A percentile compares a stretch with the other conserved stretches of the same genome.
Conservation (phyloP, 92 coral and sea anemone species). For the Palythoa heliodiscus region DNA sequence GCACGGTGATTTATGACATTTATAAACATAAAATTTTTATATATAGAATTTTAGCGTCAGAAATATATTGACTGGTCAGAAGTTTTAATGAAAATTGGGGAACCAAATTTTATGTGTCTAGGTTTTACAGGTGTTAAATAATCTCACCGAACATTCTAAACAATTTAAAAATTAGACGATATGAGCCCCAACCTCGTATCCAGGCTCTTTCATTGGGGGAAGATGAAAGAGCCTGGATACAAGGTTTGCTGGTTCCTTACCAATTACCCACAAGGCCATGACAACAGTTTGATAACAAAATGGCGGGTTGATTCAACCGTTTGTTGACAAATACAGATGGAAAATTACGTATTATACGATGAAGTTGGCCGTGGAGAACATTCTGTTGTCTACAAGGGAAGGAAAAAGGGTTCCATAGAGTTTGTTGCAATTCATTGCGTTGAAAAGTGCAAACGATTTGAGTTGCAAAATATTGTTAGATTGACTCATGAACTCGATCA, state of each 20-base stretch:
- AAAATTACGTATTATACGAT: slow-evolving; percentile 95
- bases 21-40: neutral
- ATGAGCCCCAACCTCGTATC: too few relatives aligned
- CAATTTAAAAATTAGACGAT: too few relatives aligned
- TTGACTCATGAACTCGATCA: slow-evolving; percentile 95
- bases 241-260: neutral
- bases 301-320: slow-evolving; percentile 31
- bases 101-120: too few relatives aligned
- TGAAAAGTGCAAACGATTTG: slow-evolving; percentile 91
- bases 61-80: neutral
- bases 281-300: slow-evolving; percentile 13
- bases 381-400: slow-evolving; percentile 96
- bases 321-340: slow-evolving; percentile 60
- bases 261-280: slow-evolving; percentile 31
- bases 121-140: too few relatives aligned
- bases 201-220: too few relatives aligned
- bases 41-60: too few relatives aligned
- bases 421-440: slow-evolving; percentile 98
- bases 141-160: too few relatives aligned
- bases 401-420: slow-evolving; percentile 95
- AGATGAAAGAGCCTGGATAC: too few relatives aligned
- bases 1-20: neutral
- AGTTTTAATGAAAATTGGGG: too few relatives aligned
- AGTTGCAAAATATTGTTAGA: slow-evolving; percentile 90
- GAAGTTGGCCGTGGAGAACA: slow-evolving; percentile 95